Percentiles rank a stretch among this genome's conserved stretches.
phyloP scores from a whole-genome alignment of 1,140 invertebrate species.

The Pantala flavescens region DNA sequence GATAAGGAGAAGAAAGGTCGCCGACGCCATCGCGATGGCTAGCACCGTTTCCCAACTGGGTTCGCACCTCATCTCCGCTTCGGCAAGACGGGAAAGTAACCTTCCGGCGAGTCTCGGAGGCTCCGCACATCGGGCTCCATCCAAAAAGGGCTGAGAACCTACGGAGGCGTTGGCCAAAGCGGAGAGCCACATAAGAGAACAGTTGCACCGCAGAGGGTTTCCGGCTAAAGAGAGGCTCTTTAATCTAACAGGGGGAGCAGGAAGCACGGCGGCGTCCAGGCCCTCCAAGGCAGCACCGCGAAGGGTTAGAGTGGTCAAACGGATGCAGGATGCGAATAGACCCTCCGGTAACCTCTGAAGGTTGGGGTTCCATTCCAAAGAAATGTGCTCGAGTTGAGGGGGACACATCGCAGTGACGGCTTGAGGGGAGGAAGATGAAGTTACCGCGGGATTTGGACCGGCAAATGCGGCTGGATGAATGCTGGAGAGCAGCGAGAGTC shows the following conservation, averaged over 20 bases:
- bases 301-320: constrained; percentile 58
- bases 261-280: constrained; percentile 65
- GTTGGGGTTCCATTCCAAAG: constrained; percentile 60
- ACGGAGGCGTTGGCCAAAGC: constrained; percentile 40
- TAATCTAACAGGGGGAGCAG: constrained; percentile 62
- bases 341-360: constrained; percentile 54
- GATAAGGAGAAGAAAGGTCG: not conserved
- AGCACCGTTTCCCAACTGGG: not conserved
- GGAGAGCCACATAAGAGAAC: constrained; percentile 77
- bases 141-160: not conserved
- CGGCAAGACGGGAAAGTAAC: not conserved
- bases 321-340: constrained; percentile 63
- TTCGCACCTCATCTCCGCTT: not conserved
- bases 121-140: not conserved
- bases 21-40: not conserved
- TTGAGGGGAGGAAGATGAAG: not conserved
- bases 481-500: not conserved
- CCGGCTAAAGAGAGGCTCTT: constrained; percentile 58
- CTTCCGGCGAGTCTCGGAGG: not conserved
- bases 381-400: constrained; percentile 43
- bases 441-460: not conserved
- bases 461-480: constrained; percentile 13
- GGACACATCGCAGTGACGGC: not conserved
- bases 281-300: constrained; percentile 57
- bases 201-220: constrained; percentile 79